phyloP scores from a whole-genome alignment of 1,140 invertebrate species.

The Lucilia sericata region DNA sequence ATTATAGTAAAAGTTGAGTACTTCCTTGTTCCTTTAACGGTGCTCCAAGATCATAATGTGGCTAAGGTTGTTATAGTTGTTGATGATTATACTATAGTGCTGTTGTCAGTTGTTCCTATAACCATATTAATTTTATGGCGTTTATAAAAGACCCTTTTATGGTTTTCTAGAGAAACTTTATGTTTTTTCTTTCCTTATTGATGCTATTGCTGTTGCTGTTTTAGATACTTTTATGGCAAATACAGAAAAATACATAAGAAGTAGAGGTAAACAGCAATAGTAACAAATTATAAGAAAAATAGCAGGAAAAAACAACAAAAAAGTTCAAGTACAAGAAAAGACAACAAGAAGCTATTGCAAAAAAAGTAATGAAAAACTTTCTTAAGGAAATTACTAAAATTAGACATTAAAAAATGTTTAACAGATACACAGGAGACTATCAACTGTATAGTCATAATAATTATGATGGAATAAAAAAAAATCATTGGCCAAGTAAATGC shows the following conservation, averaged over 20 bases:
- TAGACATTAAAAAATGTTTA: conserved; percentile 7
- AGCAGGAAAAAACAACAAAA: background rate
- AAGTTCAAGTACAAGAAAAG: background rate
- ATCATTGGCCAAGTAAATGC: background rate
- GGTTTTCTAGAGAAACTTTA: conserved; percentile 33
- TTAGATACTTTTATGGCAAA: background rate
- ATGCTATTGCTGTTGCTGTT: background rate
- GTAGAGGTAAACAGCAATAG: background rate
- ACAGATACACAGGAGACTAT: background rate
- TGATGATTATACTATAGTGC: background rate
- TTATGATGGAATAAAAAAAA: background rate
- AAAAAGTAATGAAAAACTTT: conserved; percentile 25
- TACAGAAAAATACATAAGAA: background rate
- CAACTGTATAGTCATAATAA: background rate
- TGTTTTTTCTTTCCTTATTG: background rate
- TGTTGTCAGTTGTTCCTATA: background rate
- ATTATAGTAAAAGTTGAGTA: conserved; percentile 38
- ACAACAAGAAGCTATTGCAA: background rate
- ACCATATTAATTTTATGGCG: conserved; percentile 39
- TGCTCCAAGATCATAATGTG: conserved; percentile 3
- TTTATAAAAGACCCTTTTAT: conserved; percentile 41
- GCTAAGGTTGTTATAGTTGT: conserved; percentile 1
- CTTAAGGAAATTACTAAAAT: conserved; percentile 43
- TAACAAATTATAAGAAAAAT: background rate
- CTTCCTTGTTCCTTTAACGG: conserved; percentile 42